Conservation (phyloP, 2,113 vertebrate species). For the Pterophyllum scalare region DNA sequence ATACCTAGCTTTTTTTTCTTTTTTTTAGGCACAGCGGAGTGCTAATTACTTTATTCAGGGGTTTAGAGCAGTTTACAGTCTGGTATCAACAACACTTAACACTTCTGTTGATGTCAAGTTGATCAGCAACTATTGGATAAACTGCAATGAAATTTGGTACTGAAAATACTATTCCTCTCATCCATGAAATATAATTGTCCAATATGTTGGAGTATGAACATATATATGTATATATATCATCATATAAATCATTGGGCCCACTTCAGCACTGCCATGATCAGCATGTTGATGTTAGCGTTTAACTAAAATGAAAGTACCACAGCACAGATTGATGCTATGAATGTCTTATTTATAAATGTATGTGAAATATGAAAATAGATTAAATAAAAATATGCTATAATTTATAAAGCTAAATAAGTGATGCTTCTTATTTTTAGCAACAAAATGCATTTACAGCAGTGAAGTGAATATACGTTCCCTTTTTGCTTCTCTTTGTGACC, state of each 20-base stretch:
- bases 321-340: background rate
- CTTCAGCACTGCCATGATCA: background rate
- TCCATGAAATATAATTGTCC: background rate
- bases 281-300: background rate
- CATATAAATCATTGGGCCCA: no score
- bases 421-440: background rate
- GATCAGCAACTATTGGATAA: background rate
- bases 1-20: background rate
- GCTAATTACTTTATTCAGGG: background rate
- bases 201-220: background rate
- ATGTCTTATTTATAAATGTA: background rate
- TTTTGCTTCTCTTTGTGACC: background rate
- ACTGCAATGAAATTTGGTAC: background rate
- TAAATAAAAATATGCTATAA: background rate
- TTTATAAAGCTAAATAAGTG: background rate
- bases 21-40: conserved; percentile 7
- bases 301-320: background rate
- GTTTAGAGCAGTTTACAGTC: background rate
- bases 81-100: background rate
- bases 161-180: background rate
- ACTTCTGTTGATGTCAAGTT: background rate
- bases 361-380: background rate
- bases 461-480: background rate
- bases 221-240: no score
- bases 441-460: background rate